A percentile compares a stretch with the other conserved stretches of the same genome.
Evolutionary conservation across 2,888 invertebrate species (phyloP).

Genomic region (Acanthosepion esculentum): DNA sequence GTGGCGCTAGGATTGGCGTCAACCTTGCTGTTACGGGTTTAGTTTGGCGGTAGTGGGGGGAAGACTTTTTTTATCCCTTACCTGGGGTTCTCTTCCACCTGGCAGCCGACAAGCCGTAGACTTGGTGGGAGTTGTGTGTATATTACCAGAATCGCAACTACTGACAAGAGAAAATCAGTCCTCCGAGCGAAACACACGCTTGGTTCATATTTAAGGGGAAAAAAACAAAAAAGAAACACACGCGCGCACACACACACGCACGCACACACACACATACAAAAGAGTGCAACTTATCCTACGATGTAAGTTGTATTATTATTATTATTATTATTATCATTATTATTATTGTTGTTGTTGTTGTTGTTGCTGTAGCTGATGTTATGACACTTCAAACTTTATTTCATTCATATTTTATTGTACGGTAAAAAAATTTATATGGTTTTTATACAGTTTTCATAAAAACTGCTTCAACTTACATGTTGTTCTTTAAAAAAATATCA

Average conservation of each 20-base stretch:
- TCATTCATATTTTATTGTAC: too few relatives aligned
- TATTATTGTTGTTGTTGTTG: too few relatives aligned
- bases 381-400: too few relatives aligned
- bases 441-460: too few relatives aligned
- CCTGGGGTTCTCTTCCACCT: slow-evolving; percentile 33
- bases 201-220: not conserved
- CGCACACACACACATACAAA: not conserved
- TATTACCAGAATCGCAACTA: slow-evolving; percentile 20
- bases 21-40: not conserved
- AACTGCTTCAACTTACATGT: too few relatives aligned
- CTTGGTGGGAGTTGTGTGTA: slow-evolving; percentile 14
- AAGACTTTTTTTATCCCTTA: not conserved
- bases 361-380: too few relatives aligned
- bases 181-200: slow-evolving; percentile 33
- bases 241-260: not conserved
- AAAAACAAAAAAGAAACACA: not conserved
- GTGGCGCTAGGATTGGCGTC: slow-evolving; percentile 33
- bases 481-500: too few relatives aligned
- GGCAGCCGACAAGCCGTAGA: not conserved
- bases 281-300: too few relatives aligned
- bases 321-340: too few relatives aligned
- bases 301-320: too few relatives aligned
- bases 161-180: slow-evolving; percentile 21
- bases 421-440: too few relatives aligned
- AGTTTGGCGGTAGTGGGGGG: not conserved